Evolutionary conservation across 2,888 invertebrate genomes (phyloP), one percentile per base, ranked within the genome.

Genomic region (Lamellibrachia satsuma): DNA sequence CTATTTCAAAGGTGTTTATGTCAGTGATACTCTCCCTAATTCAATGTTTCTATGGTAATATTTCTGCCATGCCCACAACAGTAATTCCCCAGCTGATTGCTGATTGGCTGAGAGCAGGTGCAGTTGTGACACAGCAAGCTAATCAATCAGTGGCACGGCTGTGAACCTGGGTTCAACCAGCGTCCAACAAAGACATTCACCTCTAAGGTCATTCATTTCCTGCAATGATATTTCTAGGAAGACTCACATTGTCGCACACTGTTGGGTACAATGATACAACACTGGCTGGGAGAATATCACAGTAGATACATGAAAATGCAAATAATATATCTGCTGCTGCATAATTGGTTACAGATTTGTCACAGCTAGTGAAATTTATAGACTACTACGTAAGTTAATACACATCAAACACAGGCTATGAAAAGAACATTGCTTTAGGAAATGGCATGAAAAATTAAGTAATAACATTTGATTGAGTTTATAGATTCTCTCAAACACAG

Each of bases 21-120:
- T 22, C 15, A n/a, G 22, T 15, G 75, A 75, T 75, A 75, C 75
- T 75, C 75, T 22, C 75, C 4, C 75, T 75, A 75, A 75, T 75
- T 75, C 75, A 75, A 75, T 75, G 22, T 75, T 15, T 75, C 75
- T 75, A 75, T 75, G 75, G 75, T 6, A 75, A 75, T 75, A 75
- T 75, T 75, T 75, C n/a, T 75, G 75, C 75, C 75, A 75, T 75
- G n/a, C 15, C 75, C 6, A 75, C 6, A 6, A n/a, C 75, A 22
- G 75, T 75, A 75, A 75, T 75, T 75, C 75, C 75, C 75, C 75
- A 22, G 11, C 75, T 22, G 75, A 22, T 15, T 75, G 6, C 75
- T 75, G 75, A 75, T 75, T 75, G 75, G 75, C 75, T 22, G 75
- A 75, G 75, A 75, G 75, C 75, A 75, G 75, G 75, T 75, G 75